phyloP scores from a whole-genome alignment of 2,113 vertebrate species.

The Saguinus midas region DNA sequence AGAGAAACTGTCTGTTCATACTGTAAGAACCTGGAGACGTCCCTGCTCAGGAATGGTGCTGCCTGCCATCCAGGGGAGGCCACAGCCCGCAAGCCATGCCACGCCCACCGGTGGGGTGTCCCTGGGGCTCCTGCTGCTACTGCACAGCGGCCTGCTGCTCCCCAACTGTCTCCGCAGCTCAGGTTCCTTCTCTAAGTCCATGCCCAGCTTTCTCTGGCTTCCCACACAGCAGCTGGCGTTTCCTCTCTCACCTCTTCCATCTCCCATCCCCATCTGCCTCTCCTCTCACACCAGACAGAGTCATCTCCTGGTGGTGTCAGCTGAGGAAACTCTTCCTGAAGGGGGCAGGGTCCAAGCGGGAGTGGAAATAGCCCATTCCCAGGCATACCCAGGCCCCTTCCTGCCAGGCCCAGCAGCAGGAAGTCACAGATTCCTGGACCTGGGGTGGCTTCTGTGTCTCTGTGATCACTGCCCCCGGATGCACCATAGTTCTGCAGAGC shows the following conservation, averaged over 20 bases:
- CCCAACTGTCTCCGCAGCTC: background rate
- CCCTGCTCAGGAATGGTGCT: background rate
- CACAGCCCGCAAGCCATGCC: background rate
- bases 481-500: rapidly evolving
- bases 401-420: too few species aligned
- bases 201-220: background rate
- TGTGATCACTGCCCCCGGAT: background rate
- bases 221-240: background rate
- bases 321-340: background rate
- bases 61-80: background rate
- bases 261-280: background rate
- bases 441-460: background rate
- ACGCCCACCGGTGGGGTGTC: background rate
- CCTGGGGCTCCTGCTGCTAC: background rate
- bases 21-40: background rate
- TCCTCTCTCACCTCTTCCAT: conserved; percentile 9
- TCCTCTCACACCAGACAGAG: background rate
- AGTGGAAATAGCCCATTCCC: background rate
- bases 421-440: background rate
- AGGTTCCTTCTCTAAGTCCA: background rate
- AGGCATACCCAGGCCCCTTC: background rate
- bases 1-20: background rate
- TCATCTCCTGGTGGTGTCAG: background rate
- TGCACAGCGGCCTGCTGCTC: background rate
- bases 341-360: background rate